Evolutionary conservation across 1,140 invertebrate species (phyloP).

Genomic region (Cotesia vestalis): DNA sequence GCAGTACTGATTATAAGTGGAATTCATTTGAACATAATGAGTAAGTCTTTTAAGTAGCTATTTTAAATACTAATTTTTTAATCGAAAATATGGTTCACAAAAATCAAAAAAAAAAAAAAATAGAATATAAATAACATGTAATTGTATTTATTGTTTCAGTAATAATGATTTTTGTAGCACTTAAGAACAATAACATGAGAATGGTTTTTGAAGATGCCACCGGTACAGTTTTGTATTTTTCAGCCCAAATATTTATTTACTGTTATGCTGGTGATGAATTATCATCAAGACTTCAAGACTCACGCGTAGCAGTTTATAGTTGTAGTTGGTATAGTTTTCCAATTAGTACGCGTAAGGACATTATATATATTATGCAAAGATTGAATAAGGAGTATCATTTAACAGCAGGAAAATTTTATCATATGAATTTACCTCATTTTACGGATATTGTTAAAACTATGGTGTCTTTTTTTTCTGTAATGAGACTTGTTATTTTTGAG

Average conservation of each 20-base stretch:
- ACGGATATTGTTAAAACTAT: conserved; percentile 19
- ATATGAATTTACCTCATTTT: conserved; percentile 19
- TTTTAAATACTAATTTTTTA: no score
- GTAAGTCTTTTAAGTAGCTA: no score
- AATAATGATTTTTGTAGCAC: no score
- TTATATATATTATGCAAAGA: conserved; percentile 16
- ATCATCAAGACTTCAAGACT: conserved; percentile 11
- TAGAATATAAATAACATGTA: no score
- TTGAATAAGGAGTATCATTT: conserved; percentile 19
- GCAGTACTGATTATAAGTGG: no score
- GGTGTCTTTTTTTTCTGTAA: conserved; percentile 22
- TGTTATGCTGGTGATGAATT: conserved; percentile 12
- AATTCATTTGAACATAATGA: no score
- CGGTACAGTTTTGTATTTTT: no score
- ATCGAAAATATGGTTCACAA: no score
- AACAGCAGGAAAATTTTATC: conserved; percentile 13
- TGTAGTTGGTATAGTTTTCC: conserved; percentile 33
- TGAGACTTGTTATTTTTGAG: conserved; percentile 15
- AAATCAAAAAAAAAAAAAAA: no score
- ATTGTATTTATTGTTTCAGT: no score
- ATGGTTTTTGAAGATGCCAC: no score
- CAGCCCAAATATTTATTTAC: conserved; percentile 21
- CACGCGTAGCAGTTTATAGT: conserved; percentile 20
- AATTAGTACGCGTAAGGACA: not conserved
- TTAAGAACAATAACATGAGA: no score